Evolutionary conservation across 2,113 vertebrate genomes (phyloP), one percentile per base, ranked within the genome.

Genomic region (Hippoglossus stenolepis): DNA sequence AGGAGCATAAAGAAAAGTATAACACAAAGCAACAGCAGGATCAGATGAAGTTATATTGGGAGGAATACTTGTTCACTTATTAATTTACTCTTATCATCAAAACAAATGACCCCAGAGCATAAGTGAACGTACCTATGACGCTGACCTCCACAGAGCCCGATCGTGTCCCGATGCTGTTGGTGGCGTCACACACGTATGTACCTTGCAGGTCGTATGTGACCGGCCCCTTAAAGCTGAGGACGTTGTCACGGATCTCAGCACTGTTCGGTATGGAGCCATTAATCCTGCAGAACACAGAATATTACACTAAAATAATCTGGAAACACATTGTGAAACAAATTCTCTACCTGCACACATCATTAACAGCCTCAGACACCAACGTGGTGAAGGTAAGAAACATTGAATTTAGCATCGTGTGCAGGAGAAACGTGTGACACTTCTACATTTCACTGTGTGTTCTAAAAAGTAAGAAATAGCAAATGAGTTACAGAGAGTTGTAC

Each of bases 181-280:
- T 97, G 57, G 98, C 98, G 45, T 99, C 95, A 18, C 98, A 99
- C 87, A 97, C 76, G 0, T 99, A 99, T 2, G 95, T 98, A 51
- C 97, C 98, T 0, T 96, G 95, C 79, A 98, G 76, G 13, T 95
- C 96, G 65, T 97, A 96, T 31, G 93, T 96, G 75, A 99, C 91
- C 0, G 97, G 96, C 13, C 96, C 97, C 87, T 95, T 97, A 84
- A 99, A 97, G 86, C 94, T 93, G 40, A 99, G 94, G 13, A 97
- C 91, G 70, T 95, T 96, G 87, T 98, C 97, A 81, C 95, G 95
- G 82, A 96, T 93, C 68, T 98, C 97, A 65, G 95, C 96, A 0
- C 91, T 96, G 83, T 91, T 96, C 0, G 97, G 96, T 73, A 99
- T 93, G n/a, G 98, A 95, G 65, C 96, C 96, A 1, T 99, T 99